phyloP scores from a whole-genome alignment of 2,888 invertebrate genomes.

The Microplitis manilae region DNA sequence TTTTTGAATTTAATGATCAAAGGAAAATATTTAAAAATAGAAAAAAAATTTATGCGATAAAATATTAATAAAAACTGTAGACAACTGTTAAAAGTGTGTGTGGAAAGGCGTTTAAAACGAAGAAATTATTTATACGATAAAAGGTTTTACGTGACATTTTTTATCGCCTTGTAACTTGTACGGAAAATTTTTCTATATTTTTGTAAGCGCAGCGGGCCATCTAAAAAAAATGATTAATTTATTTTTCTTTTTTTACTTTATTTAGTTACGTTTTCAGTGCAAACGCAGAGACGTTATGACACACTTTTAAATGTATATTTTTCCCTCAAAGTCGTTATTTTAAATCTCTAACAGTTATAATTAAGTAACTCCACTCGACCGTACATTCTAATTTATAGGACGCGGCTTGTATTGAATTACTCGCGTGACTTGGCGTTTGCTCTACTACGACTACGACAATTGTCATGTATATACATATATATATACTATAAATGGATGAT shows the following conservation, averaged over 20 bases:
- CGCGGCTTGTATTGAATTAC: conserved; percentile 59
- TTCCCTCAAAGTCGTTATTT: conserved; percentile 55
- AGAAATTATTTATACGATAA: conserved; percentile 20
- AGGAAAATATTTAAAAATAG: too few species aligned
- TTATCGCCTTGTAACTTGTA: conserved; percentile 9
- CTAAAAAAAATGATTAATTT: background rate
- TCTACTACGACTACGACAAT: conserved; percentile 41
- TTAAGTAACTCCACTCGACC: conserved; percentile 58
- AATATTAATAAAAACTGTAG: background rate
- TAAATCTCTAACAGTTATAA: conserved; percentile 62
- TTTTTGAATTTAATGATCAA: too few species aligned
- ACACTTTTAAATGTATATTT: conserved; percentile 8
- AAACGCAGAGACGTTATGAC: conserved; percentile 26
- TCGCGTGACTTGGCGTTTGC: conserved; percentile 47
- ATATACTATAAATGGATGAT: conserved; percentile 32
- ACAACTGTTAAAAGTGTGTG: conserved; percentile 4
- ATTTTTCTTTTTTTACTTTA: conserved; percentile 39
- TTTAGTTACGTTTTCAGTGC: conserved; percentile 42
- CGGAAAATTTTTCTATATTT: conserved; percentile 14
- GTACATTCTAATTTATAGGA: conserved; percentile 57
- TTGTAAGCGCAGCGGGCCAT: background rate
- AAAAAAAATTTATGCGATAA: background rate
- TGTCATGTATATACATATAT: conserved; percentile 29
- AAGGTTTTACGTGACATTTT: background rate
- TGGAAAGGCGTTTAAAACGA: conserved; percentile 14